Evolutionary conservation across 2,113 vertebrate species (phyloP), one percentile per base, ranked within the genome.

Genomic region (Cricetomys ansorgei): DNA sequence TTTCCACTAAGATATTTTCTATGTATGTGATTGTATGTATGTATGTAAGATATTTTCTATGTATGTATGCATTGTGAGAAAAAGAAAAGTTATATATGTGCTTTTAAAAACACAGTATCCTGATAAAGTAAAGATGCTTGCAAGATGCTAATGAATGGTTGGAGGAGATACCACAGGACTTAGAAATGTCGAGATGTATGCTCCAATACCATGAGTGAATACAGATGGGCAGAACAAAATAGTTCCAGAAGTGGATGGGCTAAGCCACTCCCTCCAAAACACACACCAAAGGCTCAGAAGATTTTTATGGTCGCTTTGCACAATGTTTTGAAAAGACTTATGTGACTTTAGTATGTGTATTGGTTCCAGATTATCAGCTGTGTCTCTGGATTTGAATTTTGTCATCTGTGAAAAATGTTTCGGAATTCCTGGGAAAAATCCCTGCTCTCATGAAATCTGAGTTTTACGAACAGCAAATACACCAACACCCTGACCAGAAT

Each of bases 331-430:
- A 91, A 94, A 96, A 85, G 88, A 75, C 21, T 94, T 94, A 53
- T 3, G 4, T 75, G 88, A 96, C 92, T 80, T 91, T 79, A 85
- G 23, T 55, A 64, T 70, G 67, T 92, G 57, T 94, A 91, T 92
- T 95, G 85, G 81, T 94, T 97, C 94, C 95, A 96, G 76, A 96
- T 96, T 93, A 96, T 79, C 85, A 92, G 62, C 59, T 96, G 65
- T 19, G 10, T 94, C 94, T 96, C 73, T 96, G 72, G 76, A 91
- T 72, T 89, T 92, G 45, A 90, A 69, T 91, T 95, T 96, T 92
- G 48, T 97, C 89, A 91, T 95, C 27, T 67, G 10, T 83, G 25
- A 95, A 92, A 92, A 91, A 88, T 94, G 73, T 87, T 88, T 43
- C 81, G 69, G 72, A 88, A 90, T 96, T 96, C 86, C 57, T 94